Conservation (phyloP, 2,888 invertebrate genomes). For the Eupithecia dodoneata region DNA sequence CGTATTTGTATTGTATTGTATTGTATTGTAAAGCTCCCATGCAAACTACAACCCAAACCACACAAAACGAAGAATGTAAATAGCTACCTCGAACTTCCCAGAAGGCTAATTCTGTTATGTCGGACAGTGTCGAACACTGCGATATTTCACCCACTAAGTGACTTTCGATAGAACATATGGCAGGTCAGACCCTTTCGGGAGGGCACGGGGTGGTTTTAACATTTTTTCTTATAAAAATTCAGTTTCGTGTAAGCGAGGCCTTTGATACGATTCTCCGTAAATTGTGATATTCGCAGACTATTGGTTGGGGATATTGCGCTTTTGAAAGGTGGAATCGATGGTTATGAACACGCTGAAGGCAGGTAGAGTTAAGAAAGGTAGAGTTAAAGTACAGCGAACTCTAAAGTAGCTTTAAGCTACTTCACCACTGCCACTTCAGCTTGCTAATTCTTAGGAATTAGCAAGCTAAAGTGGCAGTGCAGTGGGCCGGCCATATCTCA, state of each 20-base stretch:
- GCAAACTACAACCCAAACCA: not conserved
- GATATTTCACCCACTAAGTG: constrained; percentile 69
- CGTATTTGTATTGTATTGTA: too few relatives aligned
- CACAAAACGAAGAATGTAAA: constrained; percentile 5
- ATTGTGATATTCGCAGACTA: constrained; percentile 47
- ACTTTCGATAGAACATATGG: constrained; percentile 79
- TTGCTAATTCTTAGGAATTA: too few relatives aligned
- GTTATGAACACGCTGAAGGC: not conserved
- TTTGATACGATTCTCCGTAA: constrained; percentile 49
- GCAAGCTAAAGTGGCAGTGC: too few relatives aligned
- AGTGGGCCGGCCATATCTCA: too few relatives aligned
- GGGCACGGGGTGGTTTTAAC: constrained; percentile 69
- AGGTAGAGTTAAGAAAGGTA: not conserved
- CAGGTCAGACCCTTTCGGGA: constrained; percentile 60
- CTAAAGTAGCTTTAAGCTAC: not conserved
- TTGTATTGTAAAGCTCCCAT: not conserved
- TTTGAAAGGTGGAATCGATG: not conserved
- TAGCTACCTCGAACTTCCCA: constrained; percentile 21
- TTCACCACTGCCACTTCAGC: too few relatives aligned
- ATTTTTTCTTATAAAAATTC: constrained; percentile 69
- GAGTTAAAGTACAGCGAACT: not conserved
- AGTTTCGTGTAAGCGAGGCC: constrained; percentile 53
- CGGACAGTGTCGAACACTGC: constrained; percentile 54
- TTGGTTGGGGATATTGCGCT: constrained; percentile 20
- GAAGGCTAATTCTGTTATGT: constrained; percentile 46